Base-by-base conservation (phyloP, 1,140 invertebrate genomes). In the Melitaea cinxia region DNA sequence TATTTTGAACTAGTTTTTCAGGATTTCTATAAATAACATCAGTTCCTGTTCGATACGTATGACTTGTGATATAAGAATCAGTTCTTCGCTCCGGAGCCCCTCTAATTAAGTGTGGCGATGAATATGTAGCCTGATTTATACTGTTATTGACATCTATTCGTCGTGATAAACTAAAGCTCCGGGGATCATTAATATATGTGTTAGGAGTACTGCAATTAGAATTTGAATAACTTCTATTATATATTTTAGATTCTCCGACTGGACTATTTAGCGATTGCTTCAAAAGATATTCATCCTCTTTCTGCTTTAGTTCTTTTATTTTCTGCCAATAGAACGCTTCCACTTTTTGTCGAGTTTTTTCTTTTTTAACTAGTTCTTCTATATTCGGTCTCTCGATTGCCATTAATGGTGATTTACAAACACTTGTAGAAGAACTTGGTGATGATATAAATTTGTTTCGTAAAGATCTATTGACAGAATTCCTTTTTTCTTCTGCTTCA, bases 281-380 rank as follows among this genome's bases (percentile, higher is more conserved):
- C 10, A 89, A 78, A 19, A 92, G 79, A 61, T 89, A 89, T 55
- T 92, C 85, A 61, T 93, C 92, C 77, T 93, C 92, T 77, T 91
- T 89, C 50, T 91, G 78, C 77, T 93, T 93, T 35, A 93, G 70
- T 72, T 93, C 92, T 72, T 91, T 92, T 50, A 93, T 78, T 79
- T 93, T 92, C 71, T 93, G 91, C 93, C 93, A 93, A 63, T 92
- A 93, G 78, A 92, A 93, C 10, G 90, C 92, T 79, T 93, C 93
- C 1, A 93, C 91, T 77, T 88, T 92, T 75, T 92, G 91, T 15
- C 91, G 81, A 10, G 92, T 92, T 68, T 82, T 87, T 61, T 85
- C 81, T 79, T 81, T 85, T 58, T 82, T 78, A 3, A 67, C 49
- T 19, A 52, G 63, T 28, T 77, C 68, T 14, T 77, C 71, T 5